phyloP scores from a whole-genome alignment of 2,888 invertebrate genomes.

The Caenorhabditis zanzibari region DNA sequence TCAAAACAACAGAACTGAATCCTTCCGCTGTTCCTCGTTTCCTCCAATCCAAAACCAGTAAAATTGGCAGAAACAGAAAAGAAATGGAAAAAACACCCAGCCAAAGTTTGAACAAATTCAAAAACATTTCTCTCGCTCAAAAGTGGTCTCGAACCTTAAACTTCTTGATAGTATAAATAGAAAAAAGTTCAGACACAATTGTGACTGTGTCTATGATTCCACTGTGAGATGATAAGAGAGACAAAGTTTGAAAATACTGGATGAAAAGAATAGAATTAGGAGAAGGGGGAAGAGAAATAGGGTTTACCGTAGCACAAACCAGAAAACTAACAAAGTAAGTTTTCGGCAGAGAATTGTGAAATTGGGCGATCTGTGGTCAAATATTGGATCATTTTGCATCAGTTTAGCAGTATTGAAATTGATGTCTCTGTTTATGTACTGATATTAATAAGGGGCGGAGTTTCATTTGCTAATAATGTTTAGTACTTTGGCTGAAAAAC shows the following conservation, averaged over 20 bases:
- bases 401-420: not conserved
- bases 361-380: constrained; percentile 12
- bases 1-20: constrained; percentile 81
- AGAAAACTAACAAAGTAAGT: constrained; percentile 22
- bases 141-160: not conserved
- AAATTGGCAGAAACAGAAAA: constrained; percentile 82
- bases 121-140: constrained; percentile 43
- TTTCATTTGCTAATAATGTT: not conserved
- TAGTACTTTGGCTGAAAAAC: too few species aligned
- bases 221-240: not conserved
- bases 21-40: constrained; percentile 82
- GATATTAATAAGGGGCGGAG: not conserved
- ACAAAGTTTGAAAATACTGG: not conserved
- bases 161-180: constrained; percentile 8
- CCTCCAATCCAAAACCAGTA: constrained; percentile 76
- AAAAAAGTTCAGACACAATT: constrained; percentile 21
- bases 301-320: constrained; percentile 43
- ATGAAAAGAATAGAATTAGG: not conserved
- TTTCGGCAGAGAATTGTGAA: constrained; percentile 4
- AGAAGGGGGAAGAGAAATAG: not conserved
- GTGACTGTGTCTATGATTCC: constrained; percentile 23
- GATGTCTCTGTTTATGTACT: constrained; percentile 5
- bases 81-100: constrained; percentile 78
- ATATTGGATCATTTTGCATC: constrained; percentile 29
- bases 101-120: constrained; percentile 77